These are phyloP conservation scores for Caenorhabditis sp. DNA, from an alignment of 2,888 invertebrate species.

Conservation along the genomic window DNA sequence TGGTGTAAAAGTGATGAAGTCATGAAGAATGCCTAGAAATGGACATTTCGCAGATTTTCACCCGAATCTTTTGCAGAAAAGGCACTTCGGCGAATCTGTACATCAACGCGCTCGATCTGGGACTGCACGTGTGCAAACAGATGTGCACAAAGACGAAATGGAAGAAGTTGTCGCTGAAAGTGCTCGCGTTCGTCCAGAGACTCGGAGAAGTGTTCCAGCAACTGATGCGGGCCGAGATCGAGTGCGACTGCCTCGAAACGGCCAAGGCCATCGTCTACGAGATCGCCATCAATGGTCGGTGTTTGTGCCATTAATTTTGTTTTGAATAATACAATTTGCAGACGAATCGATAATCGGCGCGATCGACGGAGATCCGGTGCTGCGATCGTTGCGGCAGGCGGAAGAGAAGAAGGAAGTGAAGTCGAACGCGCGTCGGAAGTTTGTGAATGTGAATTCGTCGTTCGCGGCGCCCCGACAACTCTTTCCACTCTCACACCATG, in stretches of 20 bases:
- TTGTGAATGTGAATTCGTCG: conserved; percentile 38
- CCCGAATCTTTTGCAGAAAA: conserved; percentile 47
- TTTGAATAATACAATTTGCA: not conserved
- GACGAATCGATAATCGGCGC: conserved; percentile 43
- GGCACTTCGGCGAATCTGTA: conserved; percentile 50
- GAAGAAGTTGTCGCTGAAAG: conserved; percentile 63
- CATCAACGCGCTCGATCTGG: conserved; percentile 54
- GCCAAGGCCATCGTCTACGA: conserved; percentile 54
- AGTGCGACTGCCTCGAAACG: conserved; percentile 48
- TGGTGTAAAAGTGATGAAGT: not conserved
- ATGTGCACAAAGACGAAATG: conserved; percentile 65
- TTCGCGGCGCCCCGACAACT: conserved; percentile 54
- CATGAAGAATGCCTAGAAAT: not conserved
- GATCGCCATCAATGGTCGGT: conserved; percentile 57
- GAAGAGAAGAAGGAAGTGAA: conserved; percentile 22
- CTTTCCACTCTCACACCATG: conserved; percentile 47
- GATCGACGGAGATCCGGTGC: conserved; percentile 46
- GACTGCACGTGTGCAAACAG: conserved; percentile 60
- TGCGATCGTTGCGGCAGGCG: conserved; percentile 25
- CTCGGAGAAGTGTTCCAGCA: conserved; percentile 64
- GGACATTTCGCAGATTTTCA: too few relatives aligned
- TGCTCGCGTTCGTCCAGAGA: conserved; percentile 57
- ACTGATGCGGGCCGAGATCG: conserved; percentile 63
- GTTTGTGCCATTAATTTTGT: not conserved
- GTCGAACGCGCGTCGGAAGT: conserved; percentile 8